phyloP scores from a whole-genome alignment of 2,797 vertebrate genomes.

The Rhinatrema bivittatum region DNA sequence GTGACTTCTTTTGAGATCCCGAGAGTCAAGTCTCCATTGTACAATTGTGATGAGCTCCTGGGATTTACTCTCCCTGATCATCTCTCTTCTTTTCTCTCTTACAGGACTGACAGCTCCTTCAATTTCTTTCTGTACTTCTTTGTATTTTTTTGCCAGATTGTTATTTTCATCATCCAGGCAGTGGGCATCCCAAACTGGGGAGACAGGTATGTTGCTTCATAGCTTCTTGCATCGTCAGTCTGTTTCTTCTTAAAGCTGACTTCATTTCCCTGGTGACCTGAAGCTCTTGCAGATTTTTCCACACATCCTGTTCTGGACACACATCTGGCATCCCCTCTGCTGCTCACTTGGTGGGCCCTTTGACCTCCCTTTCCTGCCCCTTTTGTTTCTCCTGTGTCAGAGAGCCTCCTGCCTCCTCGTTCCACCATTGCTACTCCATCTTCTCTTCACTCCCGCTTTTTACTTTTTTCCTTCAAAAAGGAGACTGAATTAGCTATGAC shows the following conservation, averaged over 20 bases:
- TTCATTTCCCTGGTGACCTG: constrained; percentile 7
- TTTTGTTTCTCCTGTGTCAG: neutral
- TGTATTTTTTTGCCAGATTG: constrained; percentile 87
- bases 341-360: neutral
- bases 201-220: constrained; percentile 93
- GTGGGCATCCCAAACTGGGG: constrained; percentile 85
- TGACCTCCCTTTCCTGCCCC: neutral
- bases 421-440: neutral
- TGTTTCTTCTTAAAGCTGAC: constrained; percentile 4
- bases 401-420: neutral
- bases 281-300: constrained; percentile 39
- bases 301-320: neutral
- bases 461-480: no score
- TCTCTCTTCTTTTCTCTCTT: constrained; percentile 20
- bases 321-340: neutral
- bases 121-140: constrained; percentile 98
- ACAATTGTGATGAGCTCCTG: no score
- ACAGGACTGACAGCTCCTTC: constrained; percentile 93
- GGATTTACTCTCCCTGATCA: no score
- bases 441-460: neutral
- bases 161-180: constrained; percentile 80
- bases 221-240: accelerated
- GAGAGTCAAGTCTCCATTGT: neutral
- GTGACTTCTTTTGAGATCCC: no score
- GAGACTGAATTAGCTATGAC: no score